phyloP scores from a whole-genome alignment of 2,113 vertebrate genomes.

The Malurus cyaneus region DNA sequence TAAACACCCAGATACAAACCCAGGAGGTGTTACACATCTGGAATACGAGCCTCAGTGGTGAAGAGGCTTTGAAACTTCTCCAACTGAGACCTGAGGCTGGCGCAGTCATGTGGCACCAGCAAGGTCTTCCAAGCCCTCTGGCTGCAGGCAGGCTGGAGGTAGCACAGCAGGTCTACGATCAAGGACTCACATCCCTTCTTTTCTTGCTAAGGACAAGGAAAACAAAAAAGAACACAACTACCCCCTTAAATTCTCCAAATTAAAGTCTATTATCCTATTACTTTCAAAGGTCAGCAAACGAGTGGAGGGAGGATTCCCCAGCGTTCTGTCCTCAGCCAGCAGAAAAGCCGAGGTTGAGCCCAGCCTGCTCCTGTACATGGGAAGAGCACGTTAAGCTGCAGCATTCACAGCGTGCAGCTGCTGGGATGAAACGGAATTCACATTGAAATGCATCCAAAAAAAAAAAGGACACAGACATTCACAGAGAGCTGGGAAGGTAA shows the following conservation, averaged over 20 bases:
- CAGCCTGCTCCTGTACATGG: not conserved
- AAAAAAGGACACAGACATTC: constrained; percentile 13
- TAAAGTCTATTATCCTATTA: constrained; percentile 21
- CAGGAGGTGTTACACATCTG: not conserved
- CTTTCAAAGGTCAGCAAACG: not conserved
- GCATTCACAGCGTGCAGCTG: constrained; percentile 37
- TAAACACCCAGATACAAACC: not conserved
- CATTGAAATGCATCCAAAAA: constrained; percentile 52
- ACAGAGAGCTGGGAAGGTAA: constrained; percentile 27
- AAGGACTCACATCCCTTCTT: not conserved
- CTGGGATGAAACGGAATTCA: not conserved
- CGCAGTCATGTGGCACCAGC: not conserved
- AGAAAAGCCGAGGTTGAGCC: not conserved
- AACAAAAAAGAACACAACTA: not conserved
- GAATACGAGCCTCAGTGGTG: not conserved
- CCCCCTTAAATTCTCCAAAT: constrained; percentile 10
- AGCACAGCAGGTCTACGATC: not conserved
- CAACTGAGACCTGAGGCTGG: not conserved
- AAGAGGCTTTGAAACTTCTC: not conserved
- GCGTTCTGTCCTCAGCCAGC: not conserved
- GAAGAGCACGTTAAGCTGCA: not conserved
- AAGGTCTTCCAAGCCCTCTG: not conserved
- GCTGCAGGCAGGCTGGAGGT: not conserved
- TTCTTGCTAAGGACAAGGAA: not conserved
- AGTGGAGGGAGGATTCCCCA: not conserved